Evolutionary conservation across 2,888 invertebrate genomes (phyloP), one percentile per base, ranked within the genome.

Genomic region (Doris montereyensis): DNA sequence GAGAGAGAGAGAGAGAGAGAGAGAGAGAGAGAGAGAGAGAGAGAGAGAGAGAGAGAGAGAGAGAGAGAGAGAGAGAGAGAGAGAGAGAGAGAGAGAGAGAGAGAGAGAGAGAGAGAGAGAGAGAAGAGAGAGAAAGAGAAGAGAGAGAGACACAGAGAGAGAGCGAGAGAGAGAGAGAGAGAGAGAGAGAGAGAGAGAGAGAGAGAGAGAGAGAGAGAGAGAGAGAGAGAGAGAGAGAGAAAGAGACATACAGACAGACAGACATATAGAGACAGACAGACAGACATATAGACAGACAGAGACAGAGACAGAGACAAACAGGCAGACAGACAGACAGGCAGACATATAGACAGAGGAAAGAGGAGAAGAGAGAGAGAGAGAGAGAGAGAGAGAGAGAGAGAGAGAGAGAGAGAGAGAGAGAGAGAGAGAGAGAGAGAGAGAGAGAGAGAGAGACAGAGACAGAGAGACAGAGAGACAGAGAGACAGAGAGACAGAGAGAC

Each of bases 1-100:
- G 2, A 58, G 58, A 58, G 58, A 75, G 8, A 24, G 57, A 52
- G 57, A 74, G 58, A 74, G 57, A 62, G 32, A 62, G 62, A 75
- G 75, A 60, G 32, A 60, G 62, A 62, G 74, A 67, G 67, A 21
- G 8, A 8, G 65, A 21, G 65, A 62, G 65, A 62, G 65, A 62
- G 10, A 62, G 65, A 62, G 65, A 62, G 24, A 72, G 21, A 24
- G 57, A 41, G 24, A 41, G 52, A 41, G 52, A 24, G 41, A 41
- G 72, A 41, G 21, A 30, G 52, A 41, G 52, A 41, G 26, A 21
- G 21, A 71, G 71, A 71, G 17, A 35, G 35, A 71, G 21, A 26
- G 26, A 35, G 21, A 21, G 26, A 35, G 26, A 41, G 21, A 72
- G 41, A 52, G 32, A 41, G 26, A 28, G 5, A 26, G 52, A 72